Evolutionary conservation across 2,888 invertebrate genomes (phyloP), one percentile per base, ranked within the genome.

Genomic region (Chesias legatella): DNA sequence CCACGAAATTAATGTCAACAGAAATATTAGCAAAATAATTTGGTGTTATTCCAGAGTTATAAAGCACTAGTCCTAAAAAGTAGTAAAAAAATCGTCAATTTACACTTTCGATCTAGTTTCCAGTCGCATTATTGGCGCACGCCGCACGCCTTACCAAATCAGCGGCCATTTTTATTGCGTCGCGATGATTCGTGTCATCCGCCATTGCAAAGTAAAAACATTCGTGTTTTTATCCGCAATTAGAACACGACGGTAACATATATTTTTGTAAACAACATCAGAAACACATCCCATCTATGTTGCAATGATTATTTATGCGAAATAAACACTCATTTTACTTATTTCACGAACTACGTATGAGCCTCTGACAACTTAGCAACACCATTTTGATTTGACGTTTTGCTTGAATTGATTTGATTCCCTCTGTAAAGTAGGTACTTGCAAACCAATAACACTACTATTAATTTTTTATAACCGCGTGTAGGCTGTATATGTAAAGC

Each of bases 101-200:
- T 35, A 34, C 32, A 52, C 42, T 42, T 33, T 46, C 30, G 28
- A 63, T 38, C 33, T 45, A 10, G 23, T 63, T 63, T 68, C 64
- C 64, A 68, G 63, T 70, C 67, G 56, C 68, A 68, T 53, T 74
- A 73, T 77, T 81, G 83, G 83, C 84, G 84, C 13, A 17, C 13
- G 13, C 5, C 13, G 13, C 85, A 80, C 84, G 86, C 86, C 86
- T 86, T 88, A 88, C 88, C 88, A 73, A 76, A 71, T 74, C 60
- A 83, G 83, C 86, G 86, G 86, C 88, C 88, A 88, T 88, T 78
- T 88, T 88, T 85, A 86, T 88, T 88, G 84, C 85, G 85, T 84
- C 82, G 82, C 77, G 85, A 82, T 79, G 84, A 79, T 81, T 88
- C 85, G 85, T 88, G 88, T 85, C 86, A 86, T 84, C 88, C 88